Percentiles rank a stretch among this genome's conserved stretches.
Evolutionary conservation across 2,797 vertebrate species (phyloP).

Genomic region (Craterocephalus amniculus): DNA sequence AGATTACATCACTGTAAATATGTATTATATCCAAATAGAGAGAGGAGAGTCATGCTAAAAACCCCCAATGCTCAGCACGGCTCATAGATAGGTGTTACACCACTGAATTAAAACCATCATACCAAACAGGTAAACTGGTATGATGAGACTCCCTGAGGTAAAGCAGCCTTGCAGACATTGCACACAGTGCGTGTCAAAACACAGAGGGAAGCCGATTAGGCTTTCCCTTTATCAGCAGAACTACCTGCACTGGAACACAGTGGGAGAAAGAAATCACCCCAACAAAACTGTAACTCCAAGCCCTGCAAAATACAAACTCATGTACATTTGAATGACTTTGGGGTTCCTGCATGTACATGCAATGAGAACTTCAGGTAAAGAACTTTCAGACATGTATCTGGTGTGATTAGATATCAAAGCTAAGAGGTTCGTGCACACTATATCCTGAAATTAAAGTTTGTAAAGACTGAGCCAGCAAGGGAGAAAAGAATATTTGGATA

Average conservation of each 20-base stretch:
- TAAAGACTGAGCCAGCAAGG: no score
- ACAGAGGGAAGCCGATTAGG: conserved; percentile 66
- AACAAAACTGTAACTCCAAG: conserved; percentile 22
- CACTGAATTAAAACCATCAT: neutral
- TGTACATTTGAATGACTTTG: neutral
- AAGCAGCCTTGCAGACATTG: conserved; percentile 10
- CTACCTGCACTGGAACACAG: conserved; percentile 41
- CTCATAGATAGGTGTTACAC: conserved; percentile 1
- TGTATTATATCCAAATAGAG: neutral
- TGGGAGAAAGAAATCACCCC: conserved; percentile 28
- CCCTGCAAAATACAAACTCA: neutral
- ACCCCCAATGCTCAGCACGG: neutral
- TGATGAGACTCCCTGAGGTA: conserved; percentile 13
- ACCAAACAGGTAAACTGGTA: conserved; percentile 2
- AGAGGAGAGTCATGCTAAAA: no score
- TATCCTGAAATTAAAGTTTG: no score
- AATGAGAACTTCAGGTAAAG: neutral
- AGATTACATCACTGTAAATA: neutral
- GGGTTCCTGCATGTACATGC: neutral
- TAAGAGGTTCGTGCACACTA: neutral
- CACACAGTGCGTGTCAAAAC: conserved; percentile 39
- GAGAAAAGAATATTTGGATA: no score
- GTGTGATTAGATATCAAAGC: neutral
- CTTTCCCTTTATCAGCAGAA: conserved; percentile 64
- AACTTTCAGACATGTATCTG: neutral